phyloP scores from a whole-genome alignment of 2,113 vertebrate species.

The Phrynocephalus versicolor region DNA sequence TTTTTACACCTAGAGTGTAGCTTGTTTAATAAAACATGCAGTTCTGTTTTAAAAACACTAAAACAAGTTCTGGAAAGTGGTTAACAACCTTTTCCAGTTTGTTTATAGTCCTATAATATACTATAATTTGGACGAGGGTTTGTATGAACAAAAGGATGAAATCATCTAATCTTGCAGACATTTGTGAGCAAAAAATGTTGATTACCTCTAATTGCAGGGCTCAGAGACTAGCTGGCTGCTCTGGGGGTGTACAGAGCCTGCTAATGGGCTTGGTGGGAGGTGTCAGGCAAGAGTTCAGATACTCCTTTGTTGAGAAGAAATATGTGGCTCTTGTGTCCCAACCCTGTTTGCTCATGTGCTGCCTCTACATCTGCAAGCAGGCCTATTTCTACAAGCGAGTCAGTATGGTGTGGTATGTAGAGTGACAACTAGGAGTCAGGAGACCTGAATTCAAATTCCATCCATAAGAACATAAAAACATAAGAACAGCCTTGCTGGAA shows the following conservation, averaged over 20 bases:
- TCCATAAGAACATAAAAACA: too few species aligned
- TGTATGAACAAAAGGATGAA: conserved; percentile 56
- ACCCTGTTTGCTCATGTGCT: too few species aligned
- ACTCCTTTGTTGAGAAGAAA: background rate
- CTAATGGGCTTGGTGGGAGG: conserved; percentile 24
- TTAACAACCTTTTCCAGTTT: conserved; percentile 46
- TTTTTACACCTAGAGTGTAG: background rate
- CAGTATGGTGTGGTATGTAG: too few species aligned
- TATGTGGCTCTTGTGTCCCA: too few species aligned
- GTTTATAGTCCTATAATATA: conserved; percentile 5
- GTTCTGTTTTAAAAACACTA: conserved; percentile 9
- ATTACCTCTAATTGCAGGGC: conserved; percentile 63
- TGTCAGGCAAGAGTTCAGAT: conserved; percentile 38
- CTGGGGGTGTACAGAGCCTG: conserved; percentile 45
- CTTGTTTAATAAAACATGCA: background rate
- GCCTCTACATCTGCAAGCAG: too few species aligned
- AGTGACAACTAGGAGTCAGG: too few species aligned
- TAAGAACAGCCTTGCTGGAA: too few species aligned
- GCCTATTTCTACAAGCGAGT: too few species aligned
- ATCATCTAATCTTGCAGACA: conserved; percentile 49
- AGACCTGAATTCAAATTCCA: too few species aligned
- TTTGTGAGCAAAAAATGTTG: conserved; percentile 50
- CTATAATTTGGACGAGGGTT: conserved; percentile 48
- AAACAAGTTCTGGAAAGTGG: conserved; percentile 39
- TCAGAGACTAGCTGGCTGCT: conserved; percentile 56